Conservation (phyloP, 2,113 vertebrate species). For the Elaphurus davidianus region DNA sequence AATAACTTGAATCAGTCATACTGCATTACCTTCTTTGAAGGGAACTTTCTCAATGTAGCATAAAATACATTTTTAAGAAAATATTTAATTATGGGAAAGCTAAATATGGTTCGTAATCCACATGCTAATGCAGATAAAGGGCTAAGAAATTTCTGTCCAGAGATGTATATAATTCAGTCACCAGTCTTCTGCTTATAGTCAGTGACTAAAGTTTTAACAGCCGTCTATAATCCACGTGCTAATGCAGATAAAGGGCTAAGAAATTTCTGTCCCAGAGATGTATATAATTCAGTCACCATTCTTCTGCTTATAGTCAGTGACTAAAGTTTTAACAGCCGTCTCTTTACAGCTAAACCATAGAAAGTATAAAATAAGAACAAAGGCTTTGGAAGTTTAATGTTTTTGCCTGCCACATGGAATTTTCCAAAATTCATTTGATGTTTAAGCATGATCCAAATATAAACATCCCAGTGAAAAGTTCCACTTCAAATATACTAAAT, state of each 20-base stretch:
- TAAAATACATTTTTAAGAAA: not conserved
- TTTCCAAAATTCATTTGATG: not conserved
- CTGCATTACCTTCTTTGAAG: not conserved
- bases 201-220: not conserved
- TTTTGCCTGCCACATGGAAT: not conserved
- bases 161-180: not conserved
- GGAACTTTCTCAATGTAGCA: not conserved
- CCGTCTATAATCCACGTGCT: not conserved
- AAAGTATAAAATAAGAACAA: not conserved
- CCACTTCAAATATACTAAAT: not conserved
- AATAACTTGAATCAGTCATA: not conserved
- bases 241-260: not conserved
- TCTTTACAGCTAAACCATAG: not conserved
- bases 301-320: not conserved
- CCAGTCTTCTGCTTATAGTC: not conserved
- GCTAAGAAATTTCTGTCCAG: not conserved
- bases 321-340: not conserved
- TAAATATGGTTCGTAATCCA: not conserved
- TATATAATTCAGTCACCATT: not conserved
- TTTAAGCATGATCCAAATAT: not conserved
- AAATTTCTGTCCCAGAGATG: not conserved
- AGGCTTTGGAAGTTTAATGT: not conserved
- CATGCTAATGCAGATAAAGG: not conserved
- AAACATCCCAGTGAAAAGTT: not conserved
- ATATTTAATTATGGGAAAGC: not conserved